These are phyloP conservation scores for Meiosimyza decipiens DNA, from an alignment of 2,888 invertebrate genomes.

Conservation along the genomic window DNA sequence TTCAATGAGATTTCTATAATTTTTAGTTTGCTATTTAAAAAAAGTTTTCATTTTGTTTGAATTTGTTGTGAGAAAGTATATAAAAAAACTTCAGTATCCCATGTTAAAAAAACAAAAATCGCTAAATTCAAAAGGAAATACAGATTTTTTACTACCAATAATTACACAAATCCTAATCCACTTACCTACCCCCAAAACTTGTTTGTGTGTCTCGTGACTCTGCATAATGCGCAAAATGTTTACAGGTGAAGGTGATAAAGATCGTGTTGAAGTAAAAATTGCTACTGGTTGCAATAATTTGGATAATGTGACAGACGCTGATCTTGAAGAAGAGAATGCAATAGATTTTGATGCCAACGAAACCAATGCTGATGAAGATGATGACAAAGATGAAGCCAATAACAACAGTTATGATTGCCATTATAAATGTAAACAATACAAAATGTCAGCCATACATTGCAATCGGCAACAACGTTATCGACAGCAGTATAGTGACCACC, in stretches of 20 bases:
- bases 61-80: constrained; percentile 5
- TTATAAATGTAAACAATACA: constrained; percentile 61
- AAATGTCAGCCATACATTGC: constrained; percentile 60
- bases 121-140: constrained; percentile 9
- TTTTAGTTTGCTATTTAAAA: constrained; percentile 11
- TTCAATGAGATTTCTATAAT: constrained; percentile 17
- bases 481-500: constrained; percentile 39
- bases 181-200: constrained; percentile 28
- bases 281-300: constrained; percentile 5
- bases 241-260: constrained; percentile 59
- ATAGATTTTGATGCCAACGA: constrained; percentile 6
- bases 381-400: constrained; percentile 48
- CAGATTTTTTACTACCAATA: constrained; percentile 1
- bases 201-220: constrained; percentile 48
- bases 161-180: constrained; percentile 32
- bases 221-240: constrained; percentile 63
- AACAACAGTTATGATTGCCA: constrained; percentile 57
- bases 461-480: constrained; percentile 54
- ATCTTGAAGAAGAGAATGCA: constrained; percentile 18
- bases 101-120: background rate
- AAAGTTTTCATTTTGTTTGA: constrained; percentile 22
- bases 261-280: constrained; percentile 29
- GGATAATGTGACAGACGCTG: background rate
- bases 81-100: background rate
- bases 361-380: constrained; percentile 47